Evolutionary conservation across 2,888 invertebrate species (phyloP), one percentile per base, ranked within the genome.

Genomic region (Cryptocephalus moraei): DNA sequence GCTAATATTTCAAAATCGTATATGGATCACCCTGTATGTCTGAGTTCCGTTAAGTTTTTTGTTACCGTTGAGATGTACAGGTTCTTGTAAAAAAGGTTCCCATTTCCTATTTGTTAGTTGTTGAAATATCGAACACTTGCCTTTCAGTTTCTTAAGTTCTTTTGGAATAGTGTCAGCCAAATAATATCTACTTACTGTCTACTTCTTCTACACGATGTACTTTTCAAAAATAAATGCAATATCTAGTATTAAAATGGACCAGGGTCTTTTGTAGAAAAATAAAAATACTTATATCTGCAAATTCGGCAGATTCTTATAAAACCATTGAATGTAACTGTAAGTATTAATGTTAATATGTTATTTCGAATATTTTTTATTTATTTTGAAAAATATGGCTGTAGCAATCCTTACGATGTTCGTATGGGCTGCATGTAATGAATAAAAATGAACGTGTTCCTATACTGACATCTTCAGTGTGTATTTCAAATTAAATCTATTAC

Each of bases 381-480:
- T 65, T 66, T 65, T 65, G 63, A 59, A 65, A 12, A 61, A 65
- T 58, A 61, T 67, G 68, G 67, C 66, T 69, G 68, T 69, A 68
- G 67, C 65, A 65, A 36, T 36, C 64, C 60, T 47, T 61, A 64
- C 62, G 65, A 62, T 61, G 64, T 67, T 66, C 62, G 62, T 67
- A 68, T 61, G 66, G 64, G 66, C 67, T 65, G 62, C 66, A 64
- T 57, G 56, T 62, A 62, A 62, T 64, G 65, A 62, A 60, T 63
- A 65, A 36, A 36, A 36, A 36, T 66, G 61, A 64, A 62, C 63
- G 68, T 67, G 68, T 68, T 68, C 68, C 68, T 68, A 67, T 68
- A 65, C 65, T 63, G 64, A 69, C 67, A 66, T 66, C 63, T 66
- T 69, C 68, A 68, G 68, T 69, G 68, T 68, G 67, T 69, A 67